Percentiles rank a stretch among this genome's conserved stretches.
These are phyloP conservation scores for Dendrophyllia cribrosa DNA, from an alignment of 64 coral and sea anemone genomes.

Conservation along the genomic window DNA sequence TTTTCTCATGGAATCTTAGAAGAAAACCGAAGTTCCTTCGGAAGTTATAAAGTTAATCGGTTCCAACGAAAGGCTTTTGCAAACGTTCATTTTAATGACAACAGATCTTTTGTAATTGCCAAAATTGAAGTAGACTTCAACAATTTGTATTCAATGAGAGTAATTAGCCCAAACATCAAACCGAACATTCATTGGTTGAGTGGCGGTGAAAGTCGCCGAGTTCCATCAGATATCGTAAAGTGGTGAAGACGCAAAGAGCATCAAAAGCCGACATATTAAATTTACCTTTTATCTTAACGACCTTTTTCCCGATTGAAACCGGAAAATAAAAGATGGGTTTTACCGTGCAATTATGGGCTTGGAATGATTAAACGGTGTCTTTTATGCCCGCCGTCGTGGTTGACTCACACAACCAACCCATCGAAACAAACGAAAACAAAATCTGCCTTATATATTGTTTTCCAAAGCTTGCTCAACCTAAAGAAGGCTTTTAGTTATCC, in stretches of 20 bases:
- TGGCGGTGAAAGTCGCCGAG: background rate
- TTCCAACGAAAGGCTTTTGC: background rate
- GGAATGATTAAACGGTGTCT: slow-evolving; percentile 26
- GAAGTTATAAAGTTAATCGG: background rate
- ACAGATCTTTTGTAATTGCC: slow-evolving; percentile 3
- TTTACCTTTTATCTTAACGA: slow-evolving; percentile 6
- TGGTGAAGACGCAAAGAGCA: background rate
- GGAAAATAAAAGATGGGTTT: slow-evolving; percentile 28
- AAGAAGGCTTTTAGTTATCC: background rate
- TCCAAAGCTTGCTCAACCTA: background rate
- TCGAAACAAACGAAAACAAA: background rate
- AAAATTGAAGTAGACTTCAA: slow-evolving; percentile 9
- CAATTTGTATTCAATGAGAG: slow-evolving; percentile 36
- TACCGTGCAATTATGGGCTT: background rate
- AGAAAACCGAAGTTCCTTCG: no score
- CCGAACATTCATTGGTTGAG: slow-evolving; percentile 8
- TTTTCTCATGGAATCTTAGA: no score
- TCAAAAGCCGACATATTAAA: slow-evolving; percentile 23
- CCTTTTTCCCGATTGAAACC: background rate
- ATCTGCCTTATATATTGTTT: background rate
- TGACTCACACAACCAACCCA: background rate
- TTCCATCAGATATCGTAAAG: slow-evolving; percentile 18
- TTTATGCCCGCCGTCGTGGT: background rate
- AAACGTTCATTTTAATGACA: background rate
- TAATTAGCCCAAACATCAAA: slow-evolving; percentile 30